Evolutionary conservation across 2,113 vertebrate species (phyloP).

Genomic region (Passer montanus): DNA sequence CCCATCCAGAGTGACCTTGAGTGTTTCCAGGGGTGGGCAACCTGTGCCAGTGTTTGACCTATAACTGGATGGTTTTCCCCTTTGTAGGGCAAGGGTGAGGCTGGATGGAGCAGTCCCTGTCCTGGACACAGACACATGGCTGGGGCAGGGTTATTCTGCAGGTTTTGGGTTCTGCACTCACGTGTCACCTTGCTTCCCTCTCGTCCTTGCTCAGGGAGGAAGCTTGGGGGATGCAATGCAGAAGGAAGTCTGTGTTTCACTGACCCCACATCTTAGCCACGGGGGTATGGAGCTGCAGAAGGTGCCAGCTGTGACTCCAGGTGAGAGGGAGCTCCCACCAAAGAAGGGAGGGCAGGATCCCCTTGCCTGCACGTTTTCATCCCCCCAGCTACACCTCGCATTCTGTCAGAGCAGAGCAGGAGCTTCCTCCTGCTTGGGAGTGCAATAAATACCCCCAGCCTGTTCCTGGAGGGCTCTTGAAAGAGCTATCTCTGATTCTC

Average conservation of each 20-base stretch:
- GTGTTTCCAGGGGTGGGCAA: not conserved
- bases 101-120: not conserved
- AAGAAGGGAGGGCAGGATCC: not conserved
- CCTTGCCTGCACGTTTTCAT: not conserved
- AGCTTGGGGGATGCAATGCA: not conserved
- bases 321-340: not conserved
- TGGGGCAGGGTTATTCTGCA: not conserved
- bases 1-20: too few species aligned
- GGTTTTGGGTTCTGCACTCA: not conserved
- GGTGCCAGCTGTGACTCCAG: not conserved
- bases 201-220: not conserved
- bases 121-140: accelerated
- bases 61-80: not conserved
- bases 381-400: accelerated
- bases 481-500: not conserved
- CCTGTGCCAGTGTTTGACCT: not conserved
- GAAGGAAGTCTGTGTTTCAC: not conserved
- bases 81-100: not conserved
- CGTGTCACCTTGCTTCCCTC: not conserved
- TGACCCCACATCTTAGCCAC: accelerated
- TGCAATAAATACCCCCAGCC: not conserved
- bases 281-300: not conserved
- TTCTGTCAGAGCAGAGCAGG: not conserved
- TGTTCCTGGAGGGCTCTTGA: not conserved
- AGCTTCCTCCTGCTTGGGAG: not conserved